These are phyloP conservation scores for Oryctolagus cuniculus DNA, from an alignment of 2,113 vertebrate species.

Conservation along the genomic window mOryCun1.1 NC_091433.1:155893501-155894000, in stretches of 20 bases:
- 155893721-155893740: neutral
- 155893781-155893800: neutral
- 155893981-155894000: neutral
- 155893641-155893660: neutral
- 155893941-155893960: neutral
- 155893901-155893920: neutral
- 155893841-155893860: accelerated
- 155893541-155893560: neutral
- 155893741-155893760: too few species aligned
- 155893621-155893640: neutral
- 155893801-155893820: neutral
- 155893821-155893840: neutral
- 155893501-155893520: neutral
- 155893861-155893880: neutral
- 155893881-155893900: neutral
- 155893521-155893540: neutral
- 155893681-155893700: neutral
- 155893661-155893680: neutral
- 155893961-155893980: neutral
- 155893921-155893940: neutral
- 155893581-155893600: neutral
- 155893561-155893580: neutral
- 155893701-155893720: neutral
- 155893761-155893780: neutral
- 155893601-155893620: neutral